Percentiles rank a stretch among this genome's conserved stretches.
Evolutionary conservation across 53 echinoderm and acorn worm species (phyloP).

Genomic region (Mesocentrotus franciscanus): DNA sequence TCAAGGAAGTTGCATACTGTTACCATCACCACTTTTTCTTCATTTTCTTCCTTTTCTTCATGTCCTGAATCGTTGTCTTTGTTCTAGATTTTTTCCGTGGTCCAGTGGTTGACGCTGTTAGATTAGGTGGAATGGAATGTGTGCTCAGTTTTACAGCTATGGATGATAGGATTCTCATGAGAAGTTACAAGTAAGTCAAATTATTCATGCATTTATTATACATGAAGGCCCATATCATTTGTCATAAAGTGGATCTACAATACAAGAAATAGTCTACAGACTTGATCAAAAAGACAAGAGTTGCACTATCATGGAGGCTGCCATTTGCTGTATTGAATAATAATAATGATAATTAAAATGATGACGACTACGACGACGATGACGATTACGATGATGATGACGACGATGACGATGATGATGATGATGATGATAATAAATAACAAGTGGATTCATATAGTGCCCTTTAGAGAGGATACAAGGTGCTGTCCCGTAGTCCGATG

Average conservation of each 20-base stretch:
- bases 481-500: no score
- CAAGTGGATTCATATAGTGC: no score
- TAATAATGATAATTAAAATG: no score
- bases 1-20: background rate
- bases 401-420: no score
- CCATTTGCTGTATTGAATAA: no score
- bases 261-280: no score
- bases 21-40: background rate
- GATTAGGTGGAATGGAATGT: slow-evolving; percentile 89
- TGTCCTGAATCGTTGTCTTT: background rate
- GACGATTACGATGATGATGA: no score
- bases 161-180: slow-evolving; percentile 75
- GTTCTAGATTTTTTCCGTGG: slow-evolving; percentile 94
- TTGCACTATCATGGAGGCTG: no score
- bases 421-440: no score
- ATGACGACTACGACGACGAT: no score
- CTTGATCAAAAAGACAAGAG: no score
- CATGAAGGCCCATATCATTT: background rate
- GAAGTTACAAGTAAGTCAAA: slow-evolving; percentile 85
- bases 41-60: background rate
- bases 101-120: slow-evolving; percentile 78
- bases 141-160: slow-evolving; percentile 86
- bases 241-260: background rate
- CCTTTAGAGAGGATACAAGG: no score
- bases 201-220: background rate